These are phyloP conservation scores for Amiota mariae DNA, from an alignment of 2,888 invertebrate species.

Conservation along the genomic window DNA sequence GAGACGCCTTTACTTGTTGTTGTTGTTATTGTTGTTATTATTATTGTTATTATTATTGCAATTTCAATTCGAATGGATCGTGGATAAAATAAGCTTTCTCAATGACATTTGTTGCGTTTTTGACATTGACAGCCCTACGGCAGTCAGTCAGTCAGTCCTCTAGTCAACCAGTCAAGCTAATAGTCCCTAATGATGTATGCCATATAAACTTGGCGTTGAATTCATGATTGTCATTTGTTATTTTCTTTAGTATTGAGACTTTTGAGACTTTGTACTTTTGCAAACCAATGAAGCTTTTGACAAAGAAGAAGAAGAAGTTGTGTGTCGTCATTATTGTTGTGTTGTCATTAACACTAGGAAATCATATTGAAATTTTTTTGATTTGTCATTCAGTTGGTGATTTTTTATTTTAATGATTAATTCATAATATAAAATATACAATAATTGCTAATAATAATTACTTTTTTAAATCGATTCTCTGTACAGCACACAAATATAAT, in stretches of 20 bases:
- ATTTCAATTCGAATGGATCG: not conserved
- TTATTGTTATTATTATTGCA: conserved; percentile 17
- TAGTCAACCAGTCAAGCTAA: no score
- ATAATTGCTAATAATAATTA: no score
- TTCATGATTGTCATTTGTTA: conserved; percentile 47
- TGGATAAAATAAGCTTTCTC: conserved; percentile 31
- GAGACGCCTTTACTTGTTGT: conserved; percentile 30
- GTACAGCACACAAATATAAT: no score
- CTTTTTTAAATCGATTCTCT: no score
- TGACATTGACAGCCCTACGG: conserved; percentile 61
- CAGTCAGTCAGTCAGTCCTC: conserved; percentile 17
- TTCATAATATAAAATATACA: no score
- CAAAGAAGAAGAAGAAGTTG: not conserved
- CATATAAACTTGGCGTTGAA: conserved; percentile 54
- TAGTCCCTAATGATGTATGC: conserved; percentile 58
- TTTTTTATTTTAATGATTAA: no score
- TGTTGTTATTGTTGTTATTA: conserved; percentile 43
- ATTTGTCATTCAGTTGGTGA: conserved; percentile 1
- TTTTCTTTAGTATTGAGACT: not conserved
- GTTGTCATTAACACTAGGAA: conserved; percentile 9
- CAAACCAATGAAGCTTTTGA: not conserved
- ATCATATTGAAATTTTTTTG: conserved; percentile 7
- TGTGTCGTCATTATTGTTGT: not conserved
- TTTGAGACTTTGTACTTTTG: not conserved
- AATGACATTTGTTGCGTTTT: conserved; percentile 52